Evolutionary conservation across 2,797 vertebrate genomes (phyloP), one percentile per base, ranked within the genome.

Genomic region (Spinus pinus): DNA sequence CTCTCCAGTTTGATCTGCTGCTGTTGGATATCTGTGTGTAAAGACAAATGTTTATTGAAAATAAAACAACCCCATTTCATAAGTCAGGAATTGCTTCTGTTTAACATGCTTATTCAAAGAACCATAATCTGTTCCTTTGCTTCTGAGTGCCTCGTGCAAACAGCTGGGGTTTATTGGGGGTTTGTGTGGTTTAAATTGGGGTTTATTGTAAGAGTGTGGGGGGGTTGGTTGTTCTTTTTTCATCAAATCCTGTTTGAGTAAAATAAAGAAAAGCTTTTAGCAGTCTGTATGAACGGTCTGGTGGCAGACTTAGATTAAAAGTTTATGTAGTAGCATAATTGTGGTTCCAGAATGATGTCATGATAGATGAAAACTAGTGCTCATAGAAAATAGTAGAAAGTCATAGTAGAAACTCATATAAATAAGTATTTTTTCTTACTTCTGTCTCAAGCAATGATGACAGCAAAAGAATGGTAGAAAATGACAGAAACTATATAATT

Each of bases 241-340:
- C 13, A 49, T 64, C 17, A 66, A 66, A 56, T 65, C 12, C 27
- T 58, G 3, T 79, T 67, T 54, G 42, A 80, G 30, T 51, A 51
- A 82, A 88, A 53, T 15, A 42, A 60, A 64, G 21, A 41, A 88
- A 51, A 83, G 31, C 12, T 27, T 70, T 78, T 71, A 62, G 16
- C 49, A 41, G 41, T 58, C 39, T 66, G 3, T 77, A 15, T 77
- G 50, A 47, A 11, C 0, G 0, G 60, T 41, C 33, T 77, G 28
- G 28, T 92, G 57, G 20, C 41, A 78, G 80, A n/a, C 19, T 27
- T 72, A 35, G 60, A 61, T 69, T 23, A 64, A 53, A 88, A 84
- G 72, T 64, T 60, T 71, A 19, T 39, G 7, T 18, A n/a, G 44
- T 57, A 50, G 25, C 3, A 15, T 37, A 44, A 50, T 51, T 84